Evolutionary conservation across 2,113 vertebrate genomes (phyloP).

Genomic region (Aldabrachelys gigantea): DNA sequence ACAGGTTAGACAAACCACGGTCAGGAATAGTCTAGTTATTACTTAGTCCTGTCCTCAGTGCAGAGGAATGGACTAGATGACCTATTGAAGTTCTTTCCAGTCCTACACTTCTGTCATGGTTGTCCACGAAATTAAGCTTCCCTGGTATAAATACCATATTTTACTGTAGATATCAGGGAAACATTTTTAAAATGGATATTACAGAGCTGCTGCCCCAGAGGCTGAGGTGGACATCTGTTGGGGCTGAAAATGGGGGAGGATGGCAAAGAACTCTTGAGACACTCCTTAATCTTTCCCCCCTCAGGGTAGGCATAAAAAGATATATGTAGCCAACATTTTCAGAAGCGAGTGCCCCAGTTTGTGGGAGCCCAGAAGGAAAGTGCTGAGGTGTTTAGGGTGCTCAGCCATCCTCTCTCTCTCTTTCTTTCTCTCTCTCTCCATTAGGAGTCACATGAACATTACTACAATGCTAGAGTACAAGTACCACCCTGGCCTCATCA

Average conservation of each 20-base stretch:
- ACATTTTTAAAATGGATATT: background rate
- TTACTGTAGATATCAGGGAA: background rate
- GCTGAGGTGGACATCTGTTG: background rate
- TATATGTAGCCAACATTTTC: background rate
- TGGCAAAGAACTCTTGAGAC: background rate
- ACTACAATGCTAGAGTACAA: background rate
- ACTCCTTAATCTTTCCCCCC: background rate
- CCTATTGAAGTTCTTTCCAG: background rate
- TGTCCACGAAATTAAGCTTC: background rate
- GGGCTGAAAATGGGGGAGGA: background rate
- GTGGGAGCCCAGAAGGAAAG: background rate
- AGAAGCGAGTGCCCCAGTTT: background rate
- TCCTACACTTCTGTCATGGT: background rate
- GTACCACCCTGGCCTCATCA: background rate
- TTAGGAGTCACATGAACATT: background rate
- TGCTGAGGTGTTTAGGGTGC: background rate
- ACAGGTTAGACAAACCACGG: background rate
- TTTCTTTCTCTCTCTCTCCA: background rate
- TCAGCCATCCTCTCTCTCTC: background rate
- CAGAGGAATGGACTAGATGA: background rate
- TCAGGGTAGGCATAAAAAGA: background rate
- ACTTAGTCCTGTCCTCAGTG: background rate
- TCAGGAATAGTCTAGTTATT: background rate
- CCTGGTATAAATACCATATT: background rate
- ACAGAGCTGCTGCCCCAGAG: background rate